Percentiles rank a stretch among this genome's conserved stretches.
These are phyloP conservation scores for Melipona beecheii DNA, from an alignment of 2,888 invertebrate species.

Conservation along the genomic window DNA sequence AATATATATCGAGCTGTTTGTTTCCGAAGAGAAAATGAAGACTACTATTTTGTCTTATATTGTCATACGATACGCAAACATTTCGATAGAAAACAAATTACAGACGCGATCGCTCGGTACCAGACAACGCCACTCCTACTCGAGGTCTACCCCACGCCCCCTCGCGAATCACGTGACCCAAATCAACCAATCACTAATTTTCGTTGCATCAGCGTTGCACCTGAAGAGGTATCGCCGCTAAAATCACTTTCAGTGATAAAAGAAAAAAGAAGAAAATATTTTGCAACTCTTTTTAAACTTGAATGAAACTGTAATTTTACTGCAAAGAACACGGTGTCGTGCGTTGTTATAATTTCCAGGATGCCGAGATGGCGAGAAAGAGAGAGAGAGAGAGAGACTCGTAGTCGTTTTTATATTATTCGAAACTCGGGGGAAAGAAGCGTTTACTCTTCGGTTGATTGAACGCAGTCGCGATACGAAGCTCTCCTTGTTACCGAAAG, in stretches of 20 bases:
- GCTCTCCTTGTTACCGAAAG: conserved; percentile 25
- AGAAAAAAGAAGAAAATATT: not conserved
- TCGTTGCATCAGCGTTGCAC: too few species aligned
- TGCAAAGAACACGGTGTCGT: not conserved
- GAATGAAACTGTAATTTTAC: not conserved
- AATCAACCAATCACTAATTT: too few species aligned
- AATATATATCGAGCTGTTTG: not conserved
- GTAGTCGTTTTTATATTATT: not conserved
- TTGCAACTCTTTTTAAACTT: not conserved
- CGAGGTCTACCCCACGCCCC: too few species aligned
- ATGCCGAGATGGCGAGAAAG: not conserved
- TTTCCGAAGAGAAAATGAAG: too few species aligned
- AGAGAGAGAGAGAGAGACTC: not conserved
- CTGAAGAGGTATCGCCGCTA: too few species aligned
- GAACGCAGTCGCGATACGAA: conserved; percentile 13
- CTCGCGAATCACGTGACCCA: too few species aligned
- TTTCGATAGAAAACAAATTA: too few species aligned
- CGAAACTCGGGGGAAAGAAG: conserved; percentile 8
- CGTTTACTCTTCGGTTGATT: conserved; percentile 26
- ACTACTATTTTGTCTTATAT: too few species aligned
- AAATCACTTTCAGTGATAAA: too few species aligned
- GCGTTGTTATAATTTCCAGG: not conserved
- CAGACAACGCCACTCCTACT: too few species aligned
- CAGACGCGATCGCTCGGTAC: too few species aligned
- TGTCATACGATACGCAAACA: too few species aligned